Percentiles rank a stretch among this genome's conserved stretches.
These are phyloP conservation scores for Pomacea canaliculata DNA, from an alignment of 2,888 invertebrate species.

Conservation along the genomic window DNA sequence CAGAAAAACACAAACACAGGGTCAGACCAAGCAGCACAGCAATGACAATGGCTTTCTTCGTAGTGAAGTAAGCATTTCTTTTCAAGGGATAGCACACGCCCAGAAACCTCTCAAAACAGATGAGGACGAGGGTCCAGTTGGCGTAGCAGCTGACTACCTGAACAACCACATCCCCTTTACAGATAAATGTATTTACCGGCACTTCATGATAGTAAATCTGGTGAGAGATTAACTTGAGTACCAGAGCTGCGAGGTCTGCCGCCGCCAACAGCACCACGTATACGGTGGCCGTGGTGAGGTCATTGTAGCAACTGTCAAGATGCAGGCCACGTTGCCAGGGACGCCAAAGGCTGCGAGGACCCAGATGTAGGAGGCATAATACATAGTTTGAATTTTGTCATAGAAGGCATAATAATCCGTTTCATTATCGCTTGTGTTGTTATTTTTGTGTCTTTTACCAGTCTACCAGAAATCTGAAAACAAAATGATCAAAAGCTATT, in stretches of 20 bases:
- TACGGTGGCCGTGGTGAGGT: slow-evolving; percentile 30
- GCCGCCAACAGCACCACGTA: slow-evolving; percentile 31
- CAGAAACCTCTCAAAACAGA: slow-evolving; percentile 31
- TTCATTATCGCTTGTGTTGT: too few relatives aligned
- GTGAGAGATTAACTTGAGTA: slow-evolving; percentile 26
- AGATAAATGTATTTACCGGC: slow-evolving; percentile 10
- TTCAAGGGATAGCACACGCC: slow-evolving; percentile 51
- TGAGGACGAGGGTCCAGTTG: slow-evolving; percentile 34
- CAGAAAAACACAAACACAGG: slow-evolving; percentile 2
- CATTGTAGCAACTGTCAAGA: slow-evolving; percentile 33
- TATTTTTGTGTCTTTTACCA: too few relatives aligned
- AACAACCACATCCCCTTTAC: slow-evolving; percentile 16
- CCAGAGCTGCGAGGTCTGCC: slow-evolving; percentile 26
- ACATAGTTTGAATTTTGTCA: too few relatives aligned
- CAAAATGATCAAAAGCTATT: too few relatives aligned
- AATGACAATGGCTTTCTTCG: slow-evolving; percentile 15
- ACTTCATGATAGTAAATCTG: slow-evolving; percentile 18
- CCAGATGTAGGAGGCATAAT: slow-evolving; percentile 31
- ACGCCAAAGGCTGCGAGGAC: slow-evolving; percentile 31
- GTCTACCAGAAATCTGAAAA: too few relatives aligned
- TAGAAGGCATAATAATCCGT: too few relatives aligned
- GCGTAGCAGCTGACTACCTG: slow-evolving; percentile 22
- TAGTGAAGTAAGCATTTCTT: slow-evolving; percentile 23
- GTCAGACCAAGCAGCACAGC: not conserved
- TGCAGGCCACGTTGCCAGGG: slow-evolving; percentile 31